Evolutionary conservation across 2,888 invertebrate genomes (phyloP).

Genomic region (Pediacus dermestoides): DNA sequence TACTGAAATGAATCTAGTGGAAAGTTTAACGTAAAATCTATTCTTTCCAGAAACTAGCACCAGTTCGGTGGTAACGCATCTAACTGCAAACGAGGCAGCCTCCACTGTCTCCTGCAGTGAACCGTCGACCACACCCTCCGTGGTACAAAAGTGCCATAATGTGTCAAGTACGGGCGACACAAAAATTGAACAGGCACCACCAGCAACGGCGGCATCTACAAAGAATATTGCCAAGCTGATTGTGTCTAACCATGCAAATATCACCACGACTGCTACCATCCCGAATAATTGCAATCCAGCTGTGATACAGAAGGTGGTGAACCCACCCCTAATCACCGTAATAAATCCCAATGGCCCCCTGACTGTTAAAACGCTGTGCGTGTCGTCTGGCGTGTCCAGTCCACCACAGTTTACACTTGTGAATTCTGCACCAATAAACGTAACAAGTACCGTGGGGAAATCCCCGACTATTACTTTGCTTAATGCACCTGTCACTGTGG

Average conservation of each 20-base stretch:
- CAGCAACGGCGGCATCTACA: conserved; percentile 12
- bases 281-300: conserved; percentile 23
- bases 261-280: conserved; percentile 19
- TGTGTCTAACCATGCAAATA: conserved; percentile 29
- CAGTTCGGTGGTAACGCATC: conserved; percentile 36
- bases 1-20: too few species aligned
- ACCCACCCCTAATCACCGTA: conserved; percentile 46
- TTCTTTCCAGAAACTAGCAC: too few species aligned
- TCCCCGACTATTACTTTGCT: conserved; percentile 45
- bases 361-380: conserved; percentile 45
- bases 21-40: too few species aligned
- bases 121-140: too few species aligned
- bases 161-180: too few species aligned
- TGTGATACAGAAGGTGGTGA: conserved; percentile 39
- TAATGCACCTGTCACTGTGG: conserved; percentile 45
- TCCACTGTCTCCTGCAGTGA: too few species aligned
- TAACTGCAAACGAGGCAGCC: too few species aligned
- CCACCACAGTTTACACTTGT: conserved; percentile 45
- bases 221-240: conserved; percentile 38
- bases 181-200: too few species aligned
- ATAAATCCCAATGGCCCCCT: conserved; percentile 46
- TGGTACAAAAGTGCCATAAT: too few species aligned
- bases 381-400: conserved; percentile 41
- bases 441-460: conserved; percentile 40
- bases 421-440: conserved; percentile 42